Conservation (phyloP, 2,888 invertebrate genomes). For the Parasteatoda lunata region DNA sequence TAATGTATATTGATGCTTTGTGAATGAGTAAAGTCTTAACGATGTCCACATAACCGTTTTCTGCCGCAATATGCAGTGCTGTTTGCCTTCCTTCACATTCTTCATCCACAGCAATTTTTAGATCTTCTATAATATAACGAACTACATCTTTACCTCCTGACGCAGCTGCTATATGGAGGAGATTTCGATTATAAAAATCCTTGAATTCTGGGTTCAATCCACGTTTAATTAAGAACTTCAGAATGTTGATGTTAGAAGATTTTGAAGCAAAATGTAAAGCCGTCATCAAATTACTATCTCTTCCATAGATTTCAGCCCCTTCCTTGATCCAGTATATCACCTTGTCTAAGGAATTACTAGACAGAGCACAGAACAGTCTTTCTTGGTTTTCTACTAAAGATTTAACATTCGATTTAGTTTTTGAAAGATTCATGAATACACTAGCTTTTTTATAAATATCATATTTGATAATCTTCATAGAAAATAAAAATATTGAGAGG, state of each 20-base stretch:
- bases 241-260: neutral
- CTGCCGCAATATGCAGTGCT: neutral
- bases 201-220: neutral
- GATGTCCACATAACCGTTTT: neutral
- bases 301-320: constrained; percentile 16
- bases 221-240: neutral
- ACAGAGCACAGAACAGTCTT: neutral
- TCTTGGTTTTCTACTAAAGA: too few species aligned
- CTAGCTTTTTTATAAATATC: neutral
- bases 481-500: neutral
- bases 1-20: neutral
- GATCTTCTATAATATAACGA: neutral
- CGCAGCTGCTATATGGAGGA: neutral
- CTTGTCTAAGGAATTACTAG: neutral
- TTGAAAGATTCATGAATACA: neutral
- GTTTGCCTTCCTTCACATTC: neutral
- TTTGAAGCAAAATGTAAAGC: constrained; percentile 4
- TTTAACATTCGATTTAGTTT: neutral
- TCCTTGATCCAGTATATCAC: neutral
- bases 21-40: neutral
- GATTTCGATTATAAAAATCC: neutral
- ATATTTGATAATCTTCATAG: neutral
- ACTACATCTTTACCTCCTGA: neutral
- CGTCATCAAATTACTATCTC: neutral
- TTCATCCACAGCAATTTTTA: neutral